Percentiles rank a stretch among this genome's conserved stretches.
Conservation (phyloP, 2,113 vertebrate species). For the Pipra filicauda region DNA sequence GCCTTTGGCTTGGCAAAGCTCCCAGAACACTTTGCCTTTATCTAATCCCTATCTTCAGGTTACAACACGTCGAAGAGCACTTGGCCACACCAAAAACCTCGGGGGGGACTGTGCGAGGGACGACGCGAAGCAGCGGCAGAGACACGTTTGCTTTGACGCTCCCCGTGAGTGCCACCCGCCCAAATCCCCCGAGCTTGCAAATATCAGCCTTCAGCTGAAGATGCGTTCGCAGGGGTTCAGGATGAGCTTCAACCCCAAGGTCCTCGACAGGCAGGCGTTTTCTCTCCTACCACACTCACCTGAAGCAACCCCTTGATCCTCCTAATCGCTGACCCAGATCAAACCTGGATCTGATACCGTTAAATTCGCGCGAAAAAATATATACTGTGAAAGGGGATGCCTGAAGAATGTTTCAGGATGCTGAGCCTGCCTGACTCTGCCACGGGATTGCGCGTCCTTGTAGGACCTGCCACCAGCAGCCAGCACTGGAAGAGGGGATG, state of each 20-base stretch:
- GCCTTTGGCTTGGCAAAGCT: constrained; percentile 70
- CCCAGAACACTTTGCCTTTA: constrained; percentile 73
- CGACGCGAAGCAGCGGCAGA: rapidly evolving
- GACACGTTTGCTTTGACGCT: rapidly evolving
- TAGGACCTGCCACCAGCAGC: neutral
- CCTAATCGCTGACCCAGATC: neutral
- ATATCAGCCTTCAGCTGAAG: rapidly evolving
- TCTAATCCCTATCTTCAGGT: constrained; percentile 76
- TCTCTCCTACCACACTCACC: neutral
- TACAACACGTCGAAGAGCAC: constrained; percentile 62
- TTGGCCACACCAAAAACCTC: neutral
- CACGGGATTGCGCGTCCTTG: rapidly evolving
- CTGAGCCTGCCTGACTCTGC: neutral
- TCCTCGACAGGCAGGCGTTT: neutral
- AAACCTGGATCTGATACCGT: neutral
- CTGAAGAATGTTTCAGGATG: neutral
- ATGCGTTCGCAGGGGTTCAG: neutral
- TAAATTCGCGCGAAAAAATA: neutral
- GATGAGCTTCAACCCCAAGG: neutral
- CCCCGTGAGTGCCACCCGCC: rapidly evolving
- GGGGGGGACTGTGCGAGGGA: rapidly evolving
- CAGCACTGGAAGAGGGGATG: rapidly evolving
- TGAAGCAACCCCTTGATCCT: neutral
- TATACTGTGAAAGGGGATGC: neutral
- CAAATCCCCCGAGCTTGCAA: neutral